phyloP scores from a whole-genome alignment of 1,140 invertebrate genomes.

The Tribolium madens region DNA sequence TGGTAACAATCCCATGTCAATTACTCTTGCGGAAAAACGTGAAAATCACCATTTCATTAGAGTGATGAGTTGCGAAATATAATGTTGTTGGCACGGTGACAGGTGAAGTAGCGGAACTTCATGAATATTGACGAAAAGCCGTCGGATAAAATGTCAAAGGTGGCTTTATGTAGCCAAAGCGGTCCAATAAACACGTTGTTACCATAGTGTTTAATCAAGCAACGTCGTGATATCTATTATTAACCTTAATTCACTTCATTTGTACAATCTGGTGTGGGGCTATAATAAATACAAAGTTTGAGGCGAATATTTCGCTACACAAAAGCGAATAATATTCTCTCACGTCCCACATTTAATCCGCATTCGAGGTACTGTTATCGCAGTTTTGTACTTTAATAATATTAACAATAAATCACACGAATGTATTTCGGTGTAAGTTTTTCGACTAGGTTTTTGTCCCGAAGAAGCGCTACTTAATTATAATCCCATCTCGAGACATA shows the following conservation, averaged over 20 bases:
- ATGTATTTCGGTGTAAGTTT: constrained; percentile 3
- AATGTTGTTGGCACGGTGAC: neutral
- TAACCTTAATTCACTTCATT: constrained; percentile 27
- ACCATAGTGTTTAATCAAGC: constrained; percentile 13
- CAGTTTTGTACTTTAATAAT: constrained; percentile 22
- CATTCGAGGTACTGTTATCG: constrained; percentile 15
- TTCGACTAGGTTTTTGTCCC: neutral
- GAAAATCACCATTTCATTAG: neutral
- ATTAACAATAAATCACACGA: constrained; percentile 28
- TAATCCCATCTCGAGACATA: neutral
- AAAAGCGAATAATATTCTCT: constrained; percentile 16
- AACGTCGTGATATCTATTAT: constrained; percentile 17
- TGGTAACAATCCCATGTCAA: neutral
- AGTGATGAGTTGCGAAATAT: neutral
- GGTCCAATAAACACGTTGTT: constrained; percentile 13
- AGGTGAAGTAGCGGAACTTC: constrained; percentile 1
- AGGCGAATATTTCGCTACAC: constrained; percentile 17
- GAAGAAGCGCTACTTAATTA: neutral
- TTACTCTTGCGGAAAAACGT: neutral
- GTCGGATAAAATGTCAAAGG: constrained; percentile 10
- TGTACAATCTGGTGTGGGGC: constrained; percentile 11
- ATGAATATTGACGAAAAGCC: constrained; percentile 1
- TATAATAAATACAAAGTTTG: constrained; percentile 25
- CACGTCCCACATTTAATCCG: constrained; percentile 25
- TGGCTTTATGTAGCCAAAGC: constrained; percentile 10